Evolutionary conservation across 2,113 vertebrate species (phyloP), one percentile per base, ranked within the genome.

Genomic region (Bombycilla garrulus): DNA sequence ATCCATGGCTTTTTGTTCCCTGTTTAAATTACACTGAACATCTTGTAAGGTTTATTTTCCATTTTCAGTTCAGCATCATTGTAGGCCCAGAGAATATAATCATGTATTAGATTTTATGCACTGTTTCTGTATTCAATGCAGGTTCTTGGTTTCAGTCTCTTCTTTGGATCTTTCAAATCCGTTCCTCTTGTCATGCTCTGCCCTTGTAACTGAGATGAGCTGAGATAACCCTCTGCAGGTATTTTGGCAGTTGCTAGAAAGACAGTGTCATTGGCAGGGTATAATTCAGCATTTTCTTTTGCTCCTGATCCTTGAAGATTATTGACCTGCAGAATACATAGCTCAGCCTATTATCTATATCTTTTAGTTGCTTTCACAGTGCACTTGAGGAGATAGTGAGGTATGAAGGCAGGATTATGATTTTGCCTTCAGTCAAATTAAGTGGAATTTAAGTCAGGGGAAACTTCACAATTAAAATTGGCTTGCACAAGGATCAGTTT

Each of bases 241-340:
- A 84, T 76, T 81, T 88, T 80, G 57, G 87, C 66, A 69, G 74
- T 10, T 85, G 38, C 18, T 82, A 72, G 36, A 73, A 87, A 61
- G 73, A 21, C 53, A 47, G 42, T 71, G 81, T 78, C 80, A 64
- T 44, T 89, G 80, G 35, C 83, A 86, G 60, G 88, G 14, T 88
- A 62, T 93, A 94, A 90, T 92, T 96, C 81, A 71, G 60, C 53
- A 54, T 95, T 95, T 95, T 80, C 70, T 70, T 90, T 77, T 29
- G 6, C 21, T 81, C 53, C 51, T 77, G 50, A 61, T 87, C 64
- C 50, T 69, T 77, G 70, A 61, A 86, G 66, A 77, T 90, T 95
- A 73, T 73, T 91, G 79, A 85, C 54, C 26, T 90, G 74, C 54
- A 88, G 50, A 85, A 72, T 42, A 44, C 22, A 28, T 26, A 73